A percentile compares a stretch with the other conserved stretches of the same genome.
These are phyloP conservation scores for Arenicola marina DNA, from an alignment of 2,888 invertebrate species.

Conservation along the genomic window DNA sequence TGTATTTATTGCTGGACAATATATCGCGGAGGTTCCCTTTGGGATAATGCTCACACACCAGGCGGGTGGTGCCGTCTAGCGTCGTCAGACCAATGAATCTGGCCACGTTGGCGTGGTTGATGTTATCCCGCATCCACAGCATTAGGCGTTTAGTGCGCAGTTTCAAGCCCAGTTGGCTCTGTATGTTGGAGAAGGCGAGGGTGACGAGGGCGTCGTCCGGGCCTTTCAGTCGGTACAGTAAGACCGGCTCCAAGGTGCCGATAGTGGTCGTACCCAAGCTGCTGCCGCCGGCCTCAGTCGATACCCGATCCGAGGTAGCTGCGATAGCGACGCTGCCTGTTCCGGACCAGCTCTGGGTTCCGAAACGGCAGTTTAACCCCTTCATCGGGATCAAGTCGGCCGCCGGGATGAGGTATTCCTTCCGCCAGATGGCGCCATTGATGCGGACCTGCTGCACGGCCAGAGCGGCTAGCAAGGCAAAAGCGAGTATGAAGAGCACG, in stretches of 20 bases:
- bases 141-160: too few relatives aligned
- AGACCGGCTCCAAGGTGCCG: neutral
- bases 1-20: constrained; percentile 45
- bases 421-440: constrained; percentile 18
- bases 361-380: too few relatives aligned
- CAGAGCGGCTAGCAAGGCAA: constrained; percentile 36
- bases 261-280: constrained; percentile 2
- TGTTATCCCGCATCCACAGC: constrained; percentile 23
- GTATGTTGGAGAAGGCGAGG: neutral
- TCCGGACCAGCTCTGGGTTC: neutral
- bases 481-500: constrained; percentile 27
- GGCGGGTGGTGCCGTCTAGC: constrained; percentile 32
- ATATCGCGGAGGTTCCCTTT: constrained; percentile 49
- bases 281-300: too few relatives aligned
- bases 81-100: constrained; percentile 49
- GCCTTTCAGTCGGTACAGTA: constrained; percentile 9
- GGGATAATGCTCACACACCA: constrained; percentile 44
- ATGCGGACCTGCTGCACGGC: constrained; percentile 33
- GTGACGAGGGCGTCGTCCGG: constrained; percentile 12
- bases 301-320: too few relatives aligned
- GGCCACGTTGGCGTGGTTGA: constrained; percentile 22
- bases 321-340: constrained; percentile 4
- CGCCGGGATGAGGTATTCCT: constrained; percentile 27
- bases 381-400: constrained; percentile 6
- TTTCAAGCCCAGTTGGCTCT: constrained; percentile 2